Percentiles rank a stretch among this genome's conserved stretches.
Evolutionary conservation across 1,140 invertebrate species (phyloP).

Genomic region (Lucilia cuprina): DNA sequence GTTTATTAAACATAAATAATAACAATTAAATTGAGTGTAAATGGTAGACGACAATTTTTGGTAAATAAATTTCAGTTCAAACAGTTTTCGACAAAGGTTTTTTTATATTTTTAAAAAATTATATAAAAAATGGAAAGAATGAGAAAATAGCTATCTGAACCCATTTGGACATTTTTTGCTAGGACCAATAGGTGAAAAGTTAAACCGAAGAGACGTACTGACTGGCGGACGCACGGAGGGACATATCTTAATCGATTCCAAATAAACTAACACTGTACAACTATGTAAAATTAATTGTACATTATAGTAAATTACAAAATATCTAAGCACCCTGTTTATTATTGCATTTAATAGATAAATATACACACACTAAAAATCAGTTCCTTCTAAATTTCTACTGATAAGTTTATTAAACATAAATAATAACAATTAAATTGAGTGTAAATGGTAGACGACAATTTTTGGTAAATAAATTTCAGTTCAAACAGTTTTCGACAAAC

Average conservation of each 20-base stretch:
- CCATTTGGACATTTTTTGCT: too few species aligned
- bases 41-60: background rate
- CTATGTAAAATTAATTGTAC: too few species aligned
- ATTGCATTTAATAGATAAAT: background rate
- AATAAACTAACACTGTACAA: too few species aligned
- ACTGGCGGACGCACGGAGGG: too few species aligned
- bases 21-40: background rate
- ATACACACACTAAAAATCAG: background rate
- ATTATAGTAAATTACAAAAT: too few species aligned
- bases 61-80: background rate
- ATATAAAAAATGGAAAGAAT: too few species aligned
- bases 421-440: background rate
- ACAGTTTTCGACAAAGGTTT: slow-evolving; percentile 26
- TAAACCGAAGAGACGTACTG: too few species aligned
- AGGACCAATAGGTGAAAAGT: too few species aligned
- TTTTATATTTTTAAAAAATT: too few species aligned
- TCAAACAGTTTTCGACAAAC: slow-evolving; percentile 20
- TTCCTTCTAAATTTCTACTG: background rate
- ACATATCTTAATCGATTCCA: too few species aligned
- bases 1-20: background rate
- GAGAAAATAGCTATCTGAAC: too few species aligned
- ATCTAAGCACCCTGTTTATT: background rate
- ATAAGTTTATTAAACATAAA: background rate
- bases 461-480: background rate
- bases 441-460: background rate